Conservation (phyloP, 2,888 invertebrate species). For the Meiosimyza decipiens region DNA sequence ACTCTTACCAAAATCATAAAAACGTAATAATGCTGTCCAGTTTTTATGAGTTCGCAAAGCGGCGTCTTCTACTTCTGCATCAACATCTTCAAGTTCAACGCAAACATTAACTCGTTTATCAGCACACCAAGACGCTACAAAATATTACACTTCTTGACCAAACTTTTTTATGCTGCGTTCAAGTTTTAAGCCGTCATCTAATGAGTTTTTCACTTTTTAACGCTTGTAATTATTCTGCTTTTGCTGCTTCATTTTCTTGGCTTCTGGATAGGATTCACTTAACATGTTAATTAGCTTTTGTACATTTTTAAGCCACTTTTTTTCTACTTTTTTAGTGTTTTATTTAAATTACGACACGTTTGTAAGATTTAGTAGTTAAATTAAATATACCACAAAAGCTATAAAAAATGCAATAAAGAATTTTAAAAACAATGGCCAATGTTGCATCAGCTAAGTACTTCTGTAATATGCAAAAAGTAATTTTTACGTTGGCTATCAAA, state of each 20-base stretch:
- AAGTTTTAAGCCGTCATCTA: constrained; percentile 15
- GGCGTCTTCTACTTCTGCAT: not conserved
- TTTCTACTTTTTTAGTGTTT: not conserved
- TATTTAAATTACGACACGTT: too few species aligned
- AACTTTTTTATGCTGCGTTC: too few species aligned
- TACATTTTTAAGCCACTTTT: not conserved
- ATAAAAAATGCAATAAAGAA: too few species aligned
- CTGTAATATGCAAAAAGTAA: too few species aligned
- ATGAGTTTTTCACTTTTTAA: constrained; percentile 26
- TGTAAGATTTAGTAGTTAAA: too few species aligned
- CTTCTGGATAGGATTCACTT: constrained; percentile 15
- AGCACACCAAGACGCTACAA: too few species aligned
- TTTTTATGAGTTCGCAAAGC: constrained; percentile 28
- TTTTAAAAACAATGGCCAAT: too few species aligned
- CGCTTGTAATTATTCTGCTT: constrained; percentile 21
- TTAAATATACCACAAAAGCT: too few species aligned
- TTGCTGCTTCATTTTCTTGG: not conserved
- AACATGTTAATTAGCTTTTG: constrained; percentile 27
- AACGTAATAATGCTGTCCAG: not conserved
- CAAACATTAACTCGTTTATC: constrained; percentile 3
- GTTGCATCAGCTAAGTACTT: too few species aligned
- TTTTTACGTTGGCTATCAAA: too few species aligned
- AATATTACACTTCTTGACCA: too few species aligned
- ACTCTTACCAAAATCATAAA: too few species aligned
- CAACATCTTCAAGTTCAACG: constrained; percentile 23